phyloP scores from a whole-genome alignment of 92 coral and sea anemone species.

The Actinostola sp. region DNA sequence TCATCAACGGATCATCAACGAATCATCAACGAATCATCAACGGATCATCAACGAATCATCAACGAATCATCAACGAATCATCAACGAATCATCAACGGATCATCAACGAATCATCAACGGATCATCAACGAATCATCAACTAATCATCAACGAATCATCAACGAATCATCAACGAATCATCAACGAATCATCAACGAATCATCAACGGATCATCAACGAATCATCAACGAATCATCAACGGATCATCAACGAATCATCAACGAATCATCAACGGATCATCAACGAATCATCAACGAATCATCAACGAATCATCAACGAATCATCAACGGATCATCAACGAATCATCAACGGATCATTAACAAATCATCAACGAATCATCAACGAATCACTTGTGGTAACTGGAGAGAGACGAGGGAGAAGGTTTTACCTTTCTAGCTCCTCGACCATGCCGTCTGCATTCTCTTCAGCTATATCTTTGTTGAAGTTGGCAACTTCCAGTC shows the following conservation, averaged over 20 bases:
- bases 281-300: neutral
- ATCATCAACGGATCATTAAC: neutral
- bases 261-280: neutral
- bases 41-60: neutral
- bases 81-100: neutral
- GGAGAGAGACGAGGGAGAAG: neutral
- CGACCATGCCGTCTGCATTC: constrained; percentile 69
- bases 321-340: neutral
- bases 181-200: neutral
- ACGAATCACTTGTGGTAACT: neutral
- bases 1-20: neutral
- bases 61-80: neutral
- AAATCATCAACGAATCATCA: neutral
- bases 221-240: neutral
- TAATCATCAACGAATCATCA: neutral
- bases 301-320: neutral
- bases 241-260: neutral
- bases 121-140: neutral
- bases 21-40: neutral
- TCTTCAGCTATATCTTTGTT: constrained; percentile 78
- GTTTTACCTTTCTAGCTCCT: constrained; percentile 73
- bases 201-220: neutral
- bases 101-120: too few relatives aligned
- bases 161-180: neutral
- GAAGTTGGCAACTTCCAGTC: constrained; percentile 61